Conservation (phyloP, 2,113 vertebrate species). For the Xenotilapia flavipinnis region DNA sequence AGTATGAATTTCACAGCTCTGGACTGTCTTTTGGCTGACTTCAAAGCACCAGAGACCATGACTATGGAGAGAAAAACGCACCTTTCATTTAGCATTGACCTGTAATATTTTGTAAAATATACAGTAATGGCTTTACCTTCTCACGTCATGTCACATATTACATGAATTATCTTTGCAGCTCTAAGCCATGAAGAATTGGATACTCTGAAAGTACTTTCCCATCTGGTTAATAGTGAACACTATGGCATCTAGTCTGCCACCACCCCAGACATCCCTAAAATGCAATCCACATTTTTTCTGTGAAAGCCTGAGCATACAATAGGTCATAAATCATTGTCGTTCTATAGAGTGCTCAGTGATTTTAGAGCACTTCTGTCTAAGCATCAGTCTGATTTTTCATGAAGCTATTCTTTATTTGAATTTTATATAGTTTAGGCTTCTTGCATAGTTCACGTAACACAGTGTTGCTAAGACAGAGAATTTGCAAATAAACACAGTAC, state of each 20-base stretch:
- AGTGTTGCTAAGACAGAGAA: constrained; percentile 7
- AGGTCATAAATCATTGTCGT: constrained; percentile 8
- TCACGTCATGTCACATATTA: neutral
- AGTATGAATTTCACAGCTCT: neutral
- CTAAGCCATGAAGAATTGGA: neutral
- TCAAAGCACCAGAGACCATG: neutral
- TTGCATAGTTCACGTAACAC: neutral
- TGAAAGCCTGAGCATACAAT: constrained; percentile 2
- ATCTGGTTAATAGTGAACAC: constrained; percentile 23
- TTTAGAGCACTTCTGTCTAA: neutral
- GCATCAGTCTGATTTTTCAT: neutral
- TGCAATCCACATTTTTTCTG: constrained; percentile 25
- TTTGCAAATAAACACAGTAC: neutral
- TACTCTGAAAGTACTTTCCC: constrained; percentile 18
- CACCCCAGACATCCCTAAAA: constrained; percentile 6
- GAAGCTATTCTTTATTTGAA: neutral
- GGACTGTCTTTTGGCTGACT: neutral
- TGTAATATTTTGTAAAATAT: neutral
- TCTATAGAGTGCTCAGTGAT: neutral
- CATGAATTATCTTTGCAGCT: neutral
- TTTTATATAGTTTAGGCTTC: neutral
- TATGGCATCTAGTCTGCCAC: neutral
- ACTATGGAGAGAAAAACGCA: neutral
- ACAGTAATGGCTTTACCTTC: neutral
- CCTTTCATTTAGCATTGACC: neutral